Evolutionary conservation across 2,888 invertebrate genomes (phyloP).

Genomic region (Eremobia ochroleuca): DNA sequence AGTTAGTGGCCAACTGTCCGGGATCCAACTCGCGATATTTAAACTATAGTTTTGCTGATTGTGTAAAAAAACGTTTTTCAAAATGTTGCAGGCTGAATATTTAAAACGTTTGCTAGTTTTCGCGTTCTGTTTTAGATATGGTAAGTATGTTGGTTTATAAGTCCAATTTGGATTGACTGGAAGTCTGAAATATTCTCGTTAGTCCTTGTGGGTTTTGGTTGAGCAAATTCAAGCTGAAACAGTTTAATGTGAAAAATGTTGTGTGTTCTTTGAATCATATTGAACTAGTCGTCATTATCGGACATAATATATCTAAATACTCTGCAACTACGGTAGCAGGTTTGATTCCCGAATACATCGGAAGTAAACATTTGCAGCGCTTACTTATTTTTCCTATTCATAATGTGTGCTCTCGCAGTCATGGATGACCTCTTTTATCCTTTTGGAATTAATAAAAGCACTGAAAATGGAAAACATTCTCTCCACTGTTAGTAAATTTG

Average conservation of each 20-base stretch:
- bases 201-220: background rate
- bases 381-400: background rate
- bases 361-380: background rate
- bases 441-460: background rate
- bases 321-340: background rate
- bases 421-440: background rate
- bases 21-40: conserved; percentile 57
- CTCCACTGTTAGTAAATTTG: too few relatives aligned
- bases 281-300: background rate
- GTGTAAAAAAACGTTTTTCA: conserved; percentile 7
- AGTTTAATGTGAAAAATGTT: background rate
- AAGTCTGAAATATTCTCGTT: background rate
- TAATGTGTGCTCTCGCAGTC: background rate
- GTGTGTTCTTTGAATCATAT: background rate
- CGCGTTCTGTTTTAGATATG: conserved; percentile 47
- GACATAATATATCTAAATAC: background rate
- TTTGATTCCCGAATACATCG: background rate
- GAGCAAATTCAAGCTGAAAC: background rate
- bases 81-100: conserved; percentile 49
- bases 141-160: conserved; percentile 25
- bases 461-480: too few relatives aligned
- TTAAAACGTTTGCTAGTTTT: conserved; percentile 43
- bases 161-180: background rate
- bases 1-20: conserved; percentile 63
- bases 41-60: background rate